Base-by-base conservation (phyloP, 2,797 vertebrate genomes). In the Schizothorax lantsangensis region DNA sequence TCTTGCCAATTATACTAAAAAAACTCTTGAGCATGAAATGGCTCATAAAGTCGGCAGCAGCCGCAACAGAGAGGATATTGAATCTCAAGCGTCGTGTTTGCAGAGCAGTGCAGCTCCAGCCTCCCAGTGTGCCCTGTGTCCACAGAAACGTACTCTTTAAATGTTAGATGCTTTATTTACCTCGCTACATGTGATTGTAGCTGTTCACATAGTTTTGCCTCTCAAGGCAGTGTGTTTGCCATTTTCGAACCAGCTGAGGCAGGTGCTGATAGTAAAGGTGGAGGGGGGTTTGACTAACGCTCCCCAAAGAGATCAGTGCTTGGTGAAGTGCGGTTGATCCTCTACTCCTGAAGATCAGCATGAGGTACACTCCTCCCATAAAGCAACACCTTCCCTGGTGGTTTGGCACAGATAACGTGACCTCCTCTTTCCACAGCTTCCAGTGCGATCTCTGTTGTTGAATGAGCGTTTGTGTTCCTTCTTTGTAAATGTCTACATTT, bases 1-100 rank as follows among this genome's bases (percentile, higher is more conserved):
- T 88, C 88, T 75, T 79, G 80, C 88, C 90, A 93, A 92, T 91
- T 92, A 92, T 49, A 84, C 71, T 26, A 87, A 81, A 68, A 81
- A 45, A 49, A 23, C 77, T 88, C 79, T 86, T 5, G 6, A 54
- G 80, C 66, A 59, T 62, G 83, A 87, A 87, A 90, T 47, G 77
- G 87, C 88, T 89, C 81, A 92, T 91, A 88, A 91, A 85, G 68
- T 88, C 69, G 11, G 40, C 86, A 75, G 80, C 57, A 85, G 6
- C 3, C 66, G 7, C 66, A 36, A 68, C 66, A 36, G 43, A 89
- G 89, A 91, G 83, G 86, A 87, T 90, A 91, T 87, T 87, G 88
- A 89, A 90, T 85, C 84, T 80, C 12, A 69, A 68, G 80, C 45
- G 40, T 75, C 47, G 49, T 90, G 90, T 91, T 91, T 89, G 87